A percentile compares a stretch with the other conserved stretches of the same genome.
phyloP scores from a whole-genome alignment of 2,113 vertebrate genomes.

The Pluvialis apricaria region DNA sequence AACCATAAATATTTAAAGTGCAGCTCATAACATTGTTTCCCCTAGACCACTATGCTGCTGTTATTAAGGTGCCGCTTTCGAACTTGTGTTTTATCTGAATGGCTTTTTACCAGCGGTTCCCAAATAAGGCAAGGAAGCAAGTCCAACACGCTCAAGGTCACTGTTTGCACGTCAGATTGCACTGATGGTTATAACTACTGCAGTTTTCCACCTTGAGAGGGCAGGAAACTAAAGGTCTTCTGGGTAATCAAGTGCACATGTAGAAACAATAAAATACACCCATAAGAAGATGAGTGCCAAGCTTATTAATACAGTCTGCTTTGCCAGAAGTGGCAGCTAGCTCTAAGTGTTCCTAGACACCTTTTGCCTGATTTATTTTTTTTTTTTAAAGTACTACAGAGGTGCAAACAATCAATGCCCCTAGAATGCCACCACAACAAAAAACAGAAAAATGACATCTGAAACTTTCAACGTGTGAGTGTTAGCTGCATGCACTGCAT shows the following conservation, averaged over 20 bases:
- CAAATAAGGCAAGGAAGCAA: conserved; percentile 29
- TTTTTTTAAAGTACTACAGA: not conserved
- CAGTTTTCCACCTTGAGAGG: not conserved
- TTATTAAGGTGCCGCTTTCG: not conserved
- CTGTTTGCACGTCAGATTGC: not conserved
- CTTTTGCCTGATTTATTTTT: not conserved
- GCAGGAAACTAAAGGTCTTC: conserved; percentile 49
- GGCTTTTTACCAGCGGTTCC: not conserved
- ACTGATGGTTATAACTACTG: conserved; percentile 17
- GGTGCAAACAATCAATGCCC: not conserved
- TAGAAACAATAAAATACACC: conserved; percentile 57
- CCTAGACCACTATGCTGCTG: not conserved
- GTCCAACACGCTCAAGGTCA: conserved; percentile 14
- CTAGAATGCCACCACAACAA: not conserved
- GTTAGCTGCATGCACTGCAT: not conserved
- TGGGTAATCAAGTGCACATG: conserved; percentile 60
- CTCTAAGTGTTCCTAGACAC: not conserved
- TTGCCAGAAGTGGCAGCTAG: not conserved
- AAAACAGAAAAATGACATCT: not conserved
- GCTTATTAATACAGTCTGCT: not conserved
- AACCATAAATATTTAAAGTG: not conserved
- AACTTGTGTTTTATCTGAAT: not conserved
- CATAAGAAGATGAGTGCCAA: conserved; percentile 37
- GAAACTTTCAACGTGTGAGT: not conserved
- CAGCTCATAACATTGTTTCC: not conserved